Conservation (phyloP, 1,140 invertebrate species). For the Berghia stephanieae region DNA sequence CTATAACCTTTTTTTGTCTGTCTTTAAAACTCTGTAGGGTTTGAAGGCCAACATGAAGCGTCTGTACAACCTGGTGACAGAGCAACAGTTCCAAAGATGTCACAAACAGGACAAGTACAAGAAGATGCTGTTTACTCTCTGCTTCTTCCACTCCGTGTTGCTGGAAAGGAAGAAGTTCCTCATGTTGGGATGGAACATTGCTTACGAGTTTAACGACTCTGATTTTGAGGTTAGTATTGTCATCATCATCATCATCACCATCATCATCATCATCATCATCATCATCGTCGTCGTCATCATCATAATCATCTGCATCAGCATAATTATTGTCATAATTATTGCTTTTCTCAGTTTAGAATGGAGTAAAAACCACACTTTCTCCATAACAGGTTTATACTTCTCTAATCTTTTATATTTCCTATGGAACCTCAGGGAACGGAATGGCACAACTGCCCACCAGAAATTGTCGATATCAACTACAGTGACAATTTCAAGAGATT, state of each 20-base stretch:
- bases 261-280: slow-evolving; percentile 62
- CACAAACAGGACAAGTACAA: slow-evolving; percentile 67
- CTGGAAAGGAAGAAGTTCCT: slow-evolving; percentile 68
- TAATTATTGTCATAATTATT: too few relatives aligned
- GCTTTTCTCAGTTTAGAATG: background rate
- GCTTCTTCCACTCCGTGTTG: slow-evolving; percentile 69
- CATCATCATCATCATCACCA: background rate
- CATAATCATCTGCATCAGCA: too few relatives aligned
- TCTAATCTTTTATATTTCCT: too few relatives aligned
- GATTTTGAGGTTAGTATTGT: slow-evolving; percentile 80
- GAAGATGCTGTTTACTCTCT: slow-evolving; percentile 67
- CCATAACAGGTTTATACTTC: too few relatives aligned
- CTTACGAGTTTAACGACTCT: slow-evolving; percentile 84
- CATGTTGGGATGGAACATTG: slow-evolving; percentile 69
- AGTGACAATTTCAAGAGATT: too few relatives aligned
- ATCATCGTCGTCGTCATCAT: background rate
- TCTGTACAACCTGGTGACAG: slow-evolving; percentile 65
- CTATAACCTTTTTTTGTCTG: background rate
- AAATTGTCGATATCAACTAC: too few relatives aligned
- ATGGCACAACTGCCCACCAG: too few relatives aligned
- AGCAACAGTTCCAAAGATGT: slow-evolving; percentile 63
- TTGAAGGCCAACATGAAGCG: slow-evolving; percentile 69
- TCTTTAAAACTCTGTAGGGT: too few relatives aligned
- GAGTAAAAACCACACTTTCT: too few relatives aligned
- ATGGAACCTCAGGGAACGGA: too few relatives aligned